Evolutionary conservation across 2,888 invertebrate genomes (phyloP).

Genomic region (Tanypteryx hageni): DNA sequence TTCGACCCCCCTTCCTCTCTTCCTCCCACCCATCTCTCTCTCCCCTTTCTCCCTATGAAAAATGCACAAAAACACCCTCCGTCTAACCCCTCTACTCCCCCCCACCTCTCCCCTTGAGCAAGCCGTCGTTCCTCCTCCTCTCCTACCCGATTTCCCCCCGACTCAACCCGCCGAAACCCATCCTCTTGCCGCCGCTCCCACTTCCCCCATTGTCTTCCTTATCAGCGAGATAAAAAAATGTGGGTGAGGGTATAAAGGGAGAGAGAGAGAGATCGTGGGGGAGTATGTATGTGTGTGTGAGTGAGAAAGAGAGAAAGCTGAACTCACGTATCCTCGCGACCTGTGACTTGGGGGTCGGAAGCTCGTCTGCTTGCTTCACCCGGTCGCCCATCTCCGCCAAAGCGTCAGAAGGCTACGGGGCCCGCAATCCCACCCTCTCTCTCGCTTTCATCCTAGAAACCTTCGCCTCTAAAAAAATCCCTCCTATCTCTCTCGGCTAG

Average conservation of each 20-base stretch:
- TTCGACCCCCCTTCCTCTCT: not conserved
- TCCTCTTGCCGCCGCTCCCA: not conserved
- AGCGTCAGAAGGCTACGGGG: not conserved
- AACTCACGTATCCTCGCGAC: not conserved
- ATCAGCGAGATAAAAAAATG: slow-evolving; percentile 48
- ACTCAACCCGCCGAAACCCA: not conserved
- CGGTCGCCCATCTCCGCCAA: not conserved
- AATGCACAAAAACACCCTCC: not conserved
- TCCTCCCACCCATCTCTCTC: not conserved
- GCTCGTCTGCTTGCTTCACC: slow-evolving; percentile 3
- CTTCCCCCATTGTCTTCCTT: slow-evolving; percentile 54
- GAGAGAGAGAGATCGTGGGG: not conserved
- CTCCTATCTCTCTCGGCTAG: not conserved
- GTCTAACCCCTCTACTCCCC: not conserved
- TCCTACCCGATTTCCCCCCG: not conserved
- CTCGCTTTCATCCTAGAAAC: not conserved
- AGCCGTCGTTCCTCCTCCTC: not conserved
- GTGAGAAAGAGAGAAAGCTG: slow-evolving; percentile 45
- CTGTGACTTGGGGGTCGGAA: slow-evolving; percentile 29
- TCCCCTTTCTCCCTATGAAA: not conserved
- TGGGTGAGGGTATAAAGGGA: not conserved
- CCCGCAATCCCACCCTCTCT: too few species aligned
- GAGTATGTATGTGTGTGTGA: too few species aligned
- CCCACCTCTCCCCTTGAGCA: not conserved
- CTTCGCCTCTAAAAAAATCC: not conserved